These are phyloP conservation scores for Cairina moschata DNA, from an alignment of 2,113 vertebrate species.

Conservation along the genomic window DNA sequence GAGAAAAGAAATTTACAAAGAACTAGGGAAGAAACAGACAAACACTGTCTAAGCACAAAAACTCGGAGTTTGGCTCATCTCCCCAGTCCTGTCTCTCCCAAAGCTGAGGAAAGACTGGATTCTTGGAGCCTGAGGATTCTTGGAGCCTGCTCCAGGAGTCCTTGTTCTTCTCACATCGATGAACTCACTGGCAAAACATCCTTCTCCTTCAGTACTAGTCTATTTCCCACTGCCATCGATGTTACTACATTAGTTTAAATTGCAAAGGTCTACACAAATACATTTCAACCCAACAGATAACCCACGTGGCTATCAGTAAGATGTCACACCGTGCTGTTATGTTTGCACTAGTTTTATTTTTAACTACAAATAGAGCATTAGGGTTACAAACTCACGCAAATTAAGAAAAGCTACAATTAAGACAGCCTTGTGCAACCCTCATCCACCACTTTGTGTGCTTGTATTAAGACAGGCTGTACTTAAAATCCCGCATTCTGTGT, in stretches of 20 bases:
- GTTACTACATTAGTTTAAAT: conserved; percentile 6
- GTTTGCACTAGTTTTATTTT: background rate
- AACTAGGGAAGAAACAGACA: background rate
- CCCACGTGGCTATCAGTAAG: fast-evolving
- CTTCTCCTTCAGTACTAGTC: background rate
- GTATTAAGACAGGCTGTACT: background rate
- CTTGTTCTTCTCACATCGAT: conserved; percentile 30
- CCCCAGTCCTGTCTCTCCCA: background rate
- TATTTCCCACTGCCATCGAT: conserved; percentile 5
- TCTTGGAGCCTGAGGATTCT: background rate
- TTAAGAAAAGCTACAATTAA: background rate
- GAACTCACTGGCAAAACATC: conserved; percentile 60
- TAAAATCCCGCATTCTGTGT: background rate
- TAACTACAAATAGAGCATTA: background rate
- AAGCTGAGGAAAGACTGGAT: conserved; percentile 32
- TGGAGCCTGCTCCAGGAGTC: background rate
- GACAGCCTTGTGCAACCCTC: background rate
- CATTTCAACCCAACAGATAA: background rate
- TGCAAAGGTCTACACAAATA: background rate
- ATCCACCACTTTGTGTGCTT: background rate
- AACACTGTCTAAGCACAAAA: background rate
- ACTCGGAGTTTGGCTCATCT: conserved; percentile 7
- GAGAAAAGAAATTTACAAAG: background rate
- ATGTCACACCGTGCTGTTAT: background rate
- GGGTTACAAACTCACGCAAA: background rate